phyloP scores from a whole-genome alignment of 2,888 invertebrate genomes.

The Agrotis puta region DNA sequence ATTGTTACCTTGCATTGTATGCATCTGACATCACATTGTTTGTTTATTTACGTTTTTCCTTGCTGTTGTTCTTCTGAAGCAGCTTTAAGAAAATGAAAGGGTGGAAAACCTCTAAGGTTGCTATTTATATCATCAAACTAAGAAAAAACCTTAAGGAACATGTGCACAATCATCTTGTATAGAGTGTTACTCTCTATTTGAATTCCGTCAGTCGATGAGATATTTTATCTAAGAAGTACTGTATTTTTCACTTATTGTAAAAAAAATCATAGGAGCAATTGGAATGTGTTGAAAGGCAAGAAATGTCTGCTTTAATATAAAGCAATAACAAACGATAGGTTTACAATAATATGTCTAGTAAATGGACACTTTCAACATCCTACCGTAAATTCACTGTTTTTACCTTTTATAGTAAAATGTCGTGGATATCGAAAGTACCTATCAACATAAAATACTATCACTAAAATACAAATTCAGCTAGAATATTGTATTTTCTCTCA shows the following conservation, averaged over 20 bases:
- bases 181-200: too few species aligned
- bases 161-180: too few species aligned
- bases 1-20: slow-evolving; percentile 34
- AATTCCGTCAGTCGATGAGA: too few species aligned
- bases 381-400: neutral
- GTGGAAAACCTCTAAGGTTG: too few species aligned
- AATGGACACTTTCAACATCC: slow-evolving; percentile 1
- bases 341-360: neutral
- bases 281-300: neutral
- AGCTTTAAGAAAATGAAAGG: neutral
- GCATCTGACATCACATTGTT: slow-evolving; percentile 21
- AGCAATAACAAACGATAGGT: neutral
- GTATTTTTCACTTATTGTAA: too few species aligned
- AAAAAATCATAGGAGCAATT: neutral
- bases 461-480: neutral
- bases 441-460: slow-evolving; percentile 6
- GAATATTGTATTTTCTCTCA: neutral
- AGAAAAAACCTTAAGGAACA: too few species aligned
- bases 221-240: too few species aligned
- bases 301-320: neutral
- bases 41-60: slow-evolving; percentile 36
- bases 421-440: neutral
- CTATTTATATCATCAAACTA: too few species aligned
- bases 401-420: slow-evolving; percentile 6
- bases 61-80: slow-evolving; percentile 9